These are phyloP conservation scores for Schlechtendalia chinensis DNA, from an alignment of 1,140 invertebrate genomes.

Conservation along the genomic window DNA sequence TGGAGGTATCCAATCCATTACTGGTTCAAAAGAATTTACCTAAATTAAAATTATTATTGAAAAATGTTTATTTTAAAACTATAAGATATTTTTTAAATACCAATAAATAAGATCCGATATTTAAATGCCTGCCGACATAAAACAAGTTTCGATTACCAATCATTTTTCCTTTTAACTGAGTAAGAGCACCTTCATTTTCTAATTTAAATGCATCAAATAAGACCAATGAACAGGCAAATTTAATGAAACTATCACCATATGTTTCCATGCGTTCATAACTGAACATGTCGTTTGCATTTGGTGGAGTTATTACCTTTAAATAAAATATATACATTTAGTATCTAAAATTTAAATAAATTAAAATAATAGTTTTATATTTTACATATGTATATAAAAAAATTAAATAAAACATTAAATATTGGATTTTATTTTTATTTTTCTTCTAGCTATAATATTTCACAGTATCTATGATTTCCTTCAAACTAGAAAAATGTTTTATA, in stretches of 20 bases:
- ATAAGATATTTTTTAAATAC: constrained; percentile 48
- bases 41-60: constrained; percentile 4
- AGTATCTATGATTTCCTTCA: no score
- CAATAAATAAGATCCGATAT: constrained; percentile 59
- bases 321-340: background rate
- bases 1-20: constrained; percentile 63
- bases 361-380: no score
- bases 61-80: background rate
- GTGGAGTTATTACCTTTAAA: constrained; percentile 68
- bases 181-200: constrained; percentile 75
- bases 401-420: no score
- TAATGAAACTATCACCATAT: constrained; percentile 86
- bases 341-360: no score
- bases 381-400: no score
- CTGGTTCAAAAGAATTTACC: constrained; percentile 51
- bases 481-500: no score
- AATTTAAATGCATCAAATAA: constrained; percentile 69
- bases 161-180: constrained; percentile 70
- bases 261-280: constrained; percentile 82
- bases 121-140: constrained; percentile 62
- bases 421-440: no score
- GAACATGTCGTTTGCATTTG: constrained; percentile 71
- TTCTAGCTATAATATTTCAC: no score
- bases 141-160: constrained; percentile 81
- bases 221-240: constrained; percentile 73